Evolutionary conservation across 2,113 vertebrate species (phyloP).

Genomic region (Prionailurus bengalensis): DNA sequence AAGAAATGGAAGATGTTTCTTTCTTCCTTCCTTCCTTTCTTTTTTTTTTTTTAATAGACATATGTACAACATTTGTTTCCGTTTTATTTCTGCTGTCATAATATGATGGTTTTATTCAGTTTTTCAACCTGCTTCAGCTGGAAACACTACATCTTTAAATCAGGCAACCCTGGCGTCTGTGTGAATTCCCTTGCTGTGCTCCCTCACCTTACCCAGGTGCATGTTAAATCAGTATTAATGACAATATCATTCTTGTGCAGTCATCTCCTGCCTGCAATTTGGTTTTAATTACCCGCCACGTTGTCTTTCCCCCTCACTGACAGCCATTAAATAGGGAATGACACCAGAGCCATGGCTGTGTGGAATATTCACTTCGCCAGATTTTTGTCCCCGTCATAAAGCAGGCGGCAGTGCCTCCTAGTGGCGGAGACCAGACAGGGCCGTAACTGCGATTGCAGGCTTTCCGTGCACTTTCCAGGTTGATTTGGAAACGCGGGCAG

Average conservation of each 20-base stretch:
- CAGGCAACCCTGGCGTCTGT: conserved; percentile 86
- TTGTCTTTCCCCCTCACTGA: conserved; percentile 95
- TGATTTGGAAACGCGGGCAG: conserved; percentile 56
- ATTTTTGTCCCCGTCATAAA: conserved; percentile 80
- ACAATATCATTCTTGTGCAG: conserved; percentile 95
- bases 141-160: conserved; percentile 88
- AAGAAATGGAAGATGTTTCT: conserved; percentile 58
- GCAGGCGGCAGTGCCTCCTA: conserved; percentile 91
- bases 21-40: background rate
- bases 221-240: conserved; percentile 95
- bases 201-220: conserved; percentile 94
- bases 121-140: conserved; percentile 87
- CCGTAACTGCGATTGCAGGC: background rate
- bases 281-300: conserved; percentile 96
- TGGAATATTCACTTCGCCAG: conserved; percentile 82
- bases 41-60: conserved; percentile 77
- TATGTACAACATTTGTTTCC: conserved; percentile 89
- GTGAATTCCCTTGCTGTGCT: conserved; percentile 87
- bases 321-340: conserved; percentile 95
- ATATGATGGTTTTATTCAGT: conserved; percentile 89
- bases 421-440: conserved; percentile 77
- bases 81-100: conserved; percentile 88
- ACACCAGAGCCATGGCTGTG: conserved; percentile 87
- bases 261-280: conserved; percentile 98
- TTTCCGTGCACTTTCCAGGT: conserved; percentile 65